Base-by-base conservation (phyloP, 2,888 invertebrate genomes). In the Drosophila paranaensis region DNA sequence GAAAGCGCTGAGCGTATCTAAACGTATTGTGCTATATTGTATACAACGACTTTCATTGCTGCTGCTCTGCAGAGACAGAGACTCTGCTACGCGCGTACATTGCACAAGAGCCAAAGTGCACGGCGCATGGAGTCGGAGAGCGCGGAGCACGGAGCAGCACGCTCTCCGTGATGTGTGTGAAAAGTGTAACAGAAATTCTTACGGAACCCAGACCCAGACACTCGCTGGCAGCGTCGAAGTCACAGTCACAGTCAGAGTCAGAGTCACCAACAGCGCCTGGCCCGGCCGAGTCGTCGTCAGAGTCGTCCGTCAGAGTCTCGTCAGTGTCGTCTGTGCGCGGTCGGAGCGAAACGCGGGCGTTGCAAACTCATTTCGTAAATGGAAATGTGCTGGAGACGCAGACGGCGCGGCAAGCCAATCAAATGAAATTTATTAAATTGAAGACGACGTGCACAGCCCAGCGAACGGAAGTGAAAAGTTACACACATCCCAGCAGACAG, bases 371-470 rank as follows among this genome's bases (percentile, higher is more conserved):
- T 72, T 79, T 79, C 79, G 79, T 79, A 79, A 79, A 79, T 79
- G 79, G 79, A 82, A 82, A 82, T 85, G 85, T 73, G 77, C 67
- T 80, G 66, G 78, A 69, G 60, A 77, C 77, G 74, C 57, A 69
- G 60, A 66, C 68, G 77, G 70, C 62, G 64, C 61, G 68, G 60
- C 71, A 77, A 63, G 63, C 71, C 65, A 83, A 79, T 81, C 67
- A 79, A 83, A 86, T 83, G 87, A 87, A 82, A 82, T 84, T 84
- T 84, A 84, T 87, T 84, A 84, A 84, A 84, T 84, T 84, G 80
- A 78, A 78, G 63, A 84, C 76, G 84, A 80, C 79, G 79, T 81
- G 79, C 67, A 87, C 67, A 77, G 77, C 57, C 66, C 45, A 68
- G 40, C 81, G 56, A 82, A 72, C 87, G 84, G 84, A 84, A 84